Evolutionary conservation across 2,797 vertebrate genomes (phyloP), one percentile per base, ranked within the genome.

Genomic region (Toxotes lorentzi): DNA sequence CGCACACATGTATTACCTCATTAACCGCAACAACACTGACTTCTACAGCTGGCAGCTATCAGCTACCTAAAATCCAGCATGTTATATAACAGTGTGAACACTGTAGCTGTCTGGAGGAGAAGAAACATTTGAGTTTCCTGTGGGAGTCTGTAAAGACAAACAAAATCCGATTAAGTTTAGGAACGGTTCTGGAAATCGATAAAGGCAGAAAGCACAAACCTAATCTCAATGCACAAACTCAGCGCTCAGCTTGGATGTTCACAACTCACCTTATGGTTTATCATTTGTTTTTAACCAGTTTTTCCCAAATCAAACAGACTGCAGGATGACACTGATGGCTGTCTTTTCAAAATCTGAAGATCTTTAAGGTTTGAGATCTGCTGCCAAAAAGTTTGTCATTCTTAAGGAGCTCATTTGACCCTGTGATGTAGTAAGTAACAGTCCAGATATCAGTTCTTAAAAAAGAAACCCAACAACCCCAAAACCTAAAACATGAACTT

Each of bases 21-120:
- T 86, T 86, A 77, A 83, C 74, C 40, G n/a, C 81, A 35, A 75
- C 76, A 80, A 60, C 76, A 66, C 64, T 32, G 67, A 62, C 63
- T 80, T 76, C 70, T 81, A 23, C 82, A 78, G 80, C 82, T 57
- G 78, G 47, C 78, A 65, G 79, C 67, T 84, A 88, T 91, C 88
- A 79, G 84, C 84, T 41, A 72, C 77, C 76, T 73, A 76, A 54
- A 86, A 90, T 87, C 59, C 85, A 43, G 56, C 27, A 10, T 17
- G 1, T 75, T 76, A 80, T 76, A 62, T 51, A 84, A 85, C 73
- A 78, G 65, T 50, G 51, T 62, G 74, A 86, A 73, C 60, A 21
- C 48, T 43, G 16, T 10, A 40, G 62, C 66, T 50, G 75, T 80
- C 59, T 67, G 68, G 32, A 41, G 73, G 81, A 82, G 81, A 59